These are phyloP conservation scores for Polietes domitor DNA, from an alignment of 2,888 invertebrate genomes.

Conservation along the genomic window DNA sequence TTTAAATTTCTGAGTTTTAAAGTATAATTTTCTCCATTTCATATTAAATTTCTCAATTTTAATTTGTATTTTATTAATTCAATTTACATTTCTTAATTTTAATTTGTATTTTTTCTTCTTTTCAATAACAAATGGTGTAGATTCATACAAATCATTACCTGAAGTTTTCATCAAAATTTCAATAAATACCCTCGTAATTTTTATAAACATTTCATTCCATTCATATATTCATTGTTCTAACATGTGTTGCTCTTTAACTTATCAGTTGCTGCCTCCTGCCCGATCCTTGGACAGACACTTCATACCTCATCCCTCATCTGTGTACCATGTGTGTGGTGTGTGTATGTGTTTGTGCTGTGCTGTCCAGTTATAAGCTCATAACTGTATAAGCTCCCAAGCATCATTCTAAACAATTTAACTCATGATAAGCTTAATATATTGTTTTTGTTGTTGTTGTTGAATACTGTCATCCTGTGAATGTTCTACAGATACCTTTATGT, in stretches of 20 bases:
- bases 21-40: too few relatives aligned
- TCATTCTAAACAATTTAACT: constrained; percentile 66
- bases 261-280: background rate
- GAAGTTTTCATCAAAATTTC: too few relatives aligned
- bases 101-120: too few relatives aligned
- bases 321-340: background rate
- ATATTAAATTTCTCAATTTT: too few relatives aligned
- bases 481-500: background rate
- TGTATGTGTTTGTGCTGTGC: constrained; percentile 4
- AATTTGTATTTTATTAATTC: too few relatives aligned
- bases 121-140: too few relatives aligned
- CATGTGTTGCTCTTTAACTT: constrained; percentile 40
- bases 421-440: constrained; percentile 60
- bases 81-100: too few relatives aligned
- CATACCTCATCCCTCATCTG: background rate
- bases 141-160: too few relatives aligned
- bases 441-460: background rate
- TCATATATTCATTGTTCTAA: constrained; percentile 37
- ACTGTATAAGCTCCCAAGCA: constrained; percentile 56
- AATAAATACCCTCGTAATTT: background rate
- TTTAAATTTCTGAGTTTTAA: too few relatives aligned
- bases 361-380: constrained; percentile 62
- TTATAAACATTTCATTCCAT: background rate
- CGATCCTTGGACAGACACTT: background rate
- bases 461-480: background rate